Conservation (phyloP, 1,140 invertebrate species). For the Colletes gigas region DNA sequence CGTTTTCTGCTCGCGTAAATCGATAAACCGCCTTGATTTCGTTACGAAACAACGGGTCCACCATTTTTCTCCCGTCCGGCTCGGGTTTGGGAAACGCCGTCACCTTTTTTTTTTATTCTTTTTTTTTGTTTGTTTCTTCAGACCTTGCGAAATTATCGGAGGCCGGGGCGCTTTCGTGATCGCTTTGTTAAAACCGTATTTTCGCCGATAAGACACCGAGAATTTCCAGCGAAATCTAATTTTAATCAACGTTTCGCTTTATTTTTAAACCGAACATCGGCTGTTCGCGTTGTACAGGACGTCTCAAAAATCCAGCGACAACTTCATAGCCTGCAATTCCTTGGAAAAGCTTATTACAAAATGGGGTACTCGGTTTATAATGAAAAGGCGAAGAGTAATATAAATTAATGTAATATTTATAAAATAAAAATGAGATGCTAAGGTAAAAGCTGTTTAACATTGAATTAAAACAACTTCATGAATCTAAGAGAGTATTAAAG, state of each 20-base stretch:
- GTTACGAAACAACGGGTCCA: not conserved
- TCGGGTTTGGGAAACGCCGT: not conserved
- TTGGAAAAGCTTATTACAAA: too few species aligned
- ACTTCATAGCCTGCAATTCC: too few species aligned
- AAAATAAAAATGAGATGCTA: too few species aligned
- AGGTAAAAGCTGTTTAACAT: too few species aligned
- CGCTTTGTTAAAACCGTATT: slow-evolving; percentile 10
- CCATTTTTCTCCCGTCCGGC: not conserved
- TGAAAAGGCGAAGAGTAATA: too few species aligned
- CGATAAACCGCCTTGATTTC: slow-evolving; percentile 9
- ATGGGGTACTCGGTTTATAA: too few species aligned
- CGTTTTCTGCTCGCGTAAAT: slow-evolving; percentile 7
- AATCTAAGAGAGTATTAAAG: too few species aligned
- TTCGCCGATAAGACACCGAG: not conserved
- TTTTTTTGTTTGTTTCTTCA: not conserved
- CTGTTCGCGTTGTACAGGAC: not conserved
- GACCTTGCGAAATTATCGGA: slow-evolving; percentile 12
- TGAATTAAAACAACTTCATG: too few species aligned
- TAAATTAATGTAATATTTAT: too few species aligned
- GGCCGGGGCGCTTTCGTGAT: not conserved
- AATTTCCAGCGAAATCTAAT: not conserved
- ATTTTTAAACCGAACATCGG: slow-evolving; percentile 4
- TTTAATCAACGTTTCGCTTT: not conserved
- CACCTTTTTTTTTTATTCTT: not conserved
- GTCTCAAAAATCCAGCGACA: too few species aligned